Conservation (phyloP, 2,888 invertebrate species). For the Meteorus colon region DNA sequence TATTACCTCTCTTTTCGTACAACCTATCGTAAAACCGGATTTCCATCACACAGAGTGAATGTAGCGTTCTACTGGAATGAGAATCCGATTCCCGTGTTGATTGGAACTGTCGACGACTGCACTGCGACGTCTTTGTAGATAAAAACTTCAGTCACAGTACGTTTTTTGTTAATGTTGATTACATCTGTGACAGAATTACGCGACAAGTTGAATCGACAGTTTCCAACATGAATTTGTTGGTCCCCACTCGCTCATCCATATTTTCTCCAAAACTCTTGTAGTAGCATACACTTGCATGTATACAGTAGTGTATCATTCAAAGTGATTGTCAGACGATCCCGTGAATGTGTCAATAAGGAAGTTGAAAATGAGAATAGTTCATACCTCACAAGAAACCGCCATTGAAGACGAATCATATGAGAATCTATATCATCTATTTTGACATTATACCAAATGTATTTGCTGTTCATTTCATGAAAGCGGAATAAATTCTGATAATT, state of each 20-base stretch:
- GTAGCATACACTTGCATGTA: not conserved
- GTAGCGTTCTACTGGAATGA: too few species aligned
- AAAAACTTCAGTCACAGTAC: not conserved
- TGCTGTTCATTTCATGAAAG: not conserved
- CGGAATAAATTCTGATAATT: not conserved
- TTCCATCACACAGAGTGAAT: too few species aligned
- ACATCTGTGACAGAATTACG: not conserved
- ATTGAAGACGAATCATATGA: not conserved
- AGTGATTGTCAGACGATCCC: not conserved
- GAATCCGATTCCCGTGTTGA: not conserved
- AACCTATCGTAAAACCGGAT: too few species aligned
- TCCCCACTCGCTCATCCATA: not conserved
- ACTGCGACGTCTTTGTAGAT: not conserved
- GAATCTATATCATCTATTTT: too few species aligned
- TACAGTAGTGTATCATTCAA: not conserved
- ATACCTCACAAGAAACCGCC: constrained; percentile 39
- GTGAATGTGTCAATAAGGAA: constrained; percentile 48
- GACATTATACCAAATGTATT: too few species aligned
- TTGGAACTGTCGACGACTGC: not conserved
- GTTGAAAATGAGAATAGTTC: constrained; percentile 51
- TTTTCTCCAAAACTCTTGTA: not conserved
- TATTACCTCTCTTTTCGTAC: too few species aligned
- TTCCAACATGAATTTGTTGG: not conserved
- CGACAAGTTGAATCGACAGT: not conserved
- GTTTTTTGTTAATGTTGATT: not conserved